Base-by-base conservation (phyloP, 1,140 invertebrate species). In the Halictus rubicundus region DNA sequence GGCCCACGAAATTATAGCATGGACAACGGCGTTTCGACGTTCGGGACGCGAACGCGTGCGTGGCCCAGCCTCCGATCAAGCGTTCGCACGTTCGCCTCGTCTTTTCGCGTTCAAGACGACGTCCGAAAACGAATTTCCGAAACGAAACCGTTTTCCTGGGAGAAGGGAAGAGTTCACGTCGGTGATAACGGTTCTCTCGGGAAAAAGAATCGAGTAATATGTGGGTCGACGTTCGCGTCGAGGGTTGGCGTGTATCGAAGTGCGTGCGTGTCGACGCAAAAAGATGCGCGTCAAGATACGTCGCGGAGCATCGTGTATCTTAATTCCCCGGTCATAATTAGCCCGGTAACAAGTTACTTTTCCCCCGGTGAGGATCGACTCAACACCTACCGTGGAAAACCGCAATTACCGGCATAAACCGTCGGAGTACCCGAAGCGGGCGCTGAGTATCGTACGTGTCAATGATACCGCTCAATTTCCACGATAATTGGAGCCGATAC, bases 1-100 rank as follows among this genome's bases (percentile, higher is more conserved):
- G 87, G 88, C 88, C 86, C 89, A 86, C 89, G 72, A 92, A 92
- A 92, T 92, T 92, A 91, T 87, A 91, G 78, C 77, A 80, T 59
- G 12, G 32, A n/a, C 57, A n/a, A 42, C 23, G 2, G 54, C 25
- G 59, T 32, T 60, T 76, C 64, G 10, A 52, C 68, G 59, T 42
- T 37, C 2, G n/a, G n/a, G n/a, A n/a, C n/a, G n/a, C n/a, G n/a
- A n/a, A n/a, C n/a, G n/a, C n/a, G n/a, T n/a, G n/a, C n/a, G n/a
- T n/a, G n/a, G n/a, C n/a, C n/a, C n/a, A n/a, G n/a, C n/a, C n/a
- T n/a, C n/a, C n/a, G n/a, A n/a, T n/a, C n/a, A 27, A 37, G 49
- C 37, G 9, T 21, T 21, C 9, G 37, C 60, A 6, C 60, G 12
- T 1, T 57, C 54, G 27, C 2, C 10, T 12, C 57, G 57, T n/a